Percentiles rank a stretch among this genome's conserved stretches.
Evolutionary conservation across 2,113 vertebrate species (phyloP).

Genomic region (Glaucidium brasilianum): DNA sequence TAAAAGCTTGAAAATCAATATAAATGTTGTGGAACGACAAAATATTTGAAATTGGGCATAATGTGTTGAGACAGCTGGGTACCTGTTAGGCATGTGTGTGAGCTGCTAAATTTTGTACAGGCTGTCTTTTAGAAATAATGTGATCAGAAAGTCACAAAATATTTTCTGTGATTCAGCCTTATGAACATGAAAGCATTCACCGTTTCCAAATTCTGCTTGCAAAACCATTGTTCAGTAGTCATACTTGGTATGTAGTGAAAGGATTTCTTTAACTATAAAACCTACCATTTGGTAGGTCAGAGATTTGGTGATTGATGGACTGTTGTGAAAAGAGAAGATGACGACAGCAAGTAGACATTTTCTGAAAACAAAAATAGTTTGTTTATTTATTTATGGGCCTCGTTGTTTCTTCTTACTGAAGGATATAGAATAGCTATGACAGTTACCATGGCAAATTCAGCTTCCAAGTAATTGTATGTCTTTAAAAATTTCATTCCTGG

Average conservation of each 20-base stretch:
- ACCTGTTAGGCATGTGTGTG: background rate
- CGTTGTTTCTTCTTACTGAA: background rate
- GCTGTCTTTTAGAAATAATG: constrained; percentile 8
- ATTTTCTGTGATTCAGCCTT: background rate
- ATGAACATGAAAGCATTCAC: background rate
- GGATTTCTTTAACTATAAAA: background rate
- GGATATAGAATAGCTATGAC: background rate
- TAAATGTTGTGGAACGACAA: background rate
- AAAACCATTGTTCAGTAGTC: background rate
- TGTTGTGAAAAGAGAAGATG: background rate
- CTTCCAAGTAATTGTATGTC: background rate
- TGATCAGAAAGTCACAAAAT: background rate
- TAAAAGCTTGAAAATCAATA: background rate
- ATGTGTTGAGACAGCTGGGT: background rate
- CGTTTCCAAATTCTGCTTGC: constrained; percentile 13
- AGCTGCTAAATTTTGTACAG: constrained; percentile 16
- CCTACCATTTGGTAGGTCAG: background rate
- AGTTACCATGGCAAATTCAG: constrained; percentile 61
- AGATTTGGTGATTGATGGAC: background rate
- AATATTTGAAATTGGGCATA: background rate
- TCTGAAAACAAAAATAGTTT: background rate
- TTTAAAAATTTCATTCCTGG: constrained; percentile 2
- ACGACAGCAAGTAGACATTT: background rate
- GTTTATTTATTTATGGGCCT: background rate
- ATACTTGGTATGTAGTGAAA: background rate